phyloP scores from a whole-genome alignment of 2,888 invertebrate genomes.

The Andrena trimmerana region DNA sequence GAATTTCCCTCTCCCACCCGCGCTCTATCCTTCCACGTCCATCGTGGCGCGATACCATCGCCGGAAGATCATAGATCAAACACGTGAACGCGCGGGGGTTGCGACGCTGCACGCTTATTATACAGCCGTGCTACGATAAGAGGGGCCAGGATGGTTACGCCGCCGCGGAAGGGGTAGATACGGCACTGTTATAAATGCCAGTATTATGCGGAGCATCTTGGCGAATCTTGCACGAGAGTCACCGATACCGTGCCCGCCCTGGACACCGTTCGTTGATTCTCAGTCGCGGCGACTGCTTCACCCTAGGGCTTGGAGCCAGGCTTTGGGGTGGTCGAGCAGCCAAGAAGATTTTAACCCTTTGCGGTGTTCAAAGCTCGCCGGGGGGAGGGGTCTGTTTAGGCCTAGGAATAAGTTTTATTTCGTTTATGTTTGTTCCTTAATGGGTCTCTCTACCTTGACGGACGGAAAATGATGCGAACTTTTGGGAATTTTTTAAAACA shows the following conservation, averaged over 20 bases:
- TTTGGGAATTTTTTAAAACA: no score
- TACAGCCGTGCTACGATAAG: constrained; percentile 82
- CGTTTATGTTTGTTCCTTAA: no score
- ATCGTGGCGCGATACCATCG: constrained; percentile 75
- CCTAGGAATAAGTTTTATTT: no score
- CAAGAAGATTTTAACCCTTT: no score
- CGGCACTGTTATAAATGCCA: constrained; percentile 84
- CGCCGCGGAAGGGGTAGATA: constrained; percentile 83
- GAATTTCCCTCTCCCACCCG: constrained; percentile 25
- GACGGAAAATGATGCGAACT: no score
- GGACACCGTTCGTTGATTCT: constrained; percentile 43
- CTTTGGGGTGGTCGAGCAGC: no score
- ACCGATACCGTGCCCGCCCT: constrained; percentile 47
- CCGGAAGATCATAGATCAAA: constrained; percentile 85
- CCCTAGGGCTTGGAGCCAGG: background rate
- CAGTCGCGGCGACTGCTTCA: constrained; percentile 10
- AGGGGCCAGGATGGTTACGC: constrained; percentile 77
- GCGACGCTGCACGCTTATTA: constrained; percentile 81
- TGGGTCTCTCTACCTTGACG: no score
- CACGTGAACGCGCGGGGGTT: constrained; percentile 81
- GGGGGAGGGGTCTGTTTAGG: no score
- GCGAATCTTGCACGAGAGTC: constrained; percentile 66
- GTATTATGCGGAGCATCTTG: constrained; percentile 83
- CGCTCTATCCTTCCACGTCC: constrained; percentile 56
- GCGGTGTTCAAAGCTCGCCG: no score